These are phyloP conservation scores for Columbina picui DNA, from an alignment of 2,113 vertebrate genomes.

Conservation along the genomic window DNA sequence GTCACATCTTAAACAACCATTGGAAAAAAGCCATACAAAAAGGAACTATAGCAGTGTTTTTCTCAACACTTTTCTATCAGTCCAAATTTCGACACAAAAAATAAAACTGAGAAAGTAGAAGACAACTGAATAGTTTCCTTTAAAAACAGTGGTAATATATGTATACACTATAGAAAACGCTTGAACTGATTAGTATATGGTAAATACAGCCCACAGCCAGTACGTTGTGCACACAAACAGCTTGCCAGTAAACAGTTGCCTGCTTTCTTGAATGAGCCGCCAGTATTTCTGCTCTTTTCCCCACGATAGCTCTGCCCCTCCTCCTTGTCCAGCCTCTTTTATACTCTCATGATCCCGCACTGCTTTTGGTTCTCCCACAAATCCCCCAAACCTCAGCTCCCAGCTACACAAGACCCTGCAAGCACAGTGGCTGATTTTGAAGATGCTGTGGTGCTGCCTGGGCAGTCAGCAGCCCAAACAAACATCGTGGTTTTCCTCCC, in stretches of 20 bases:
- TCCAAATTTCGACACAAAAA: not conserved
- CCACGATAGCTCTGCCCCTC: not conserved
- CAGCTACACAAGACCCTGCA: accelerated
- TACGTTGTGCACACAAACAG: not conserved
- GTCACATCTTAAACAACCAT: not conserved
- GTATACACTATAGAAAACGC: not conserved
- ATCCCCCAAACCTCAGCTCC: not conserved
- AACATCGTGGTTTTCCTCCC: accelerated
- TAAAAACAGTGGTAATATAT: not conserved
- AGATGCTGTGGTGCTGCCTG: accelerated
- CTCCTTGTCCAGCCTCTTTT: not conserved
- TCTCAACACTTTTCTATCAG: not conserved
- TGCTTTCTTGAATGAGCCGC: not conserved
- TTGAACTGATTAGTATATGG: not conserved
- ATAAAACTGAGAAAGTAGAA: not conserved
- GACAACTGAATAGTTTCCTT: not conserved
- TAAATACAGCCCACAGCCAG: not conserved
- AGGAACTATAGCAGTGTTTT: not conserved
- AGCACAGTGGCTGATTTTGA: accelerated
- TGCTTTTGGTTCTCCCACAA: not conserved
- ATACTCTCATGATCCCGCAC: accelerated
- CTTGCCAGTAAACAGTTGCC: accelerated
- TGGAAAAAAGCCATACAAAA: not conserved
- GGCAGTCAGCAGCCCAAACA: not conserved
- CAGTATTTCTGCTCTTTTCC: not conserved